phyloP scores from a whole-genome alignment of 2,888 invertebrate species.

The Rugalucina vietnamica region DNA sequence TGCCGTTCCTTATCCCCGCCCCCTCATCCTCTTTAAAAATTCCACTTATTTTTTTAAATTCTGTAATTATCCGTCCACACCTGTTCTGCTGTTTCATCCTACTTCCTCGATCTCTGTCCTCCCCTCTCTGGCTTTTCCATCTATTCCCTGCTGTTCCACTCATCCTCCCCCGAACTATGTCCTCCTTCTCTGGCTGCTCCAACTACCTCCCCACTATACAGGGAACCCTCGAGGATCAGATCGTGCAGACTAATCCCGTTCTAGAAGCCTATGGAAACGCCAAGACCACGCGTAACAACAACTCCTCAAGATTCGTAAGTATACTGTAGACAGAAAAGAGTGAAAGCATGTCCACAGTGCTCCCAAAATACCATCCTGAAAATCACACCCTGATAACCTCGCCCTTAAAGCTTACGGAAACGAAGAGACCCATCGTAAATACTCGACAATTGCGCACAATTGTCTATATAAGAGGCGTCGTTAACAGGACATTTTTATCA shows the following conservation, averaged over 20 bases:
- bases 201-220: conserved; percentile 30
- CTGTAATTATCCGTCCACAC: background rate
- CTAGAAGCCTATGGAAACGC: conserved; percentile 83
- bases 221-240: conserved; percentile 95
- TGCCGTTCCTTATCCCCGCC: background rate
- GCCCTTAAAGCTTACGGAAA: too few species aligned
- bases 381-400: too few species aligned
- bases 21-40: background rate
- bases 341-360: too few species aligned
- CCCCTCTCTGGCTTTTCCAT: background rate
- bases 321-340: too few species aligned
- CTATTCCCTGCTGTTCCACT: background rate
- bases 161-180: background rate
- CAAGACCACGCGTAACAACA: conserved; percentile 93
- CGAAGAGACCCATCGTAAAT: too few species aligned
- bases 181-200: background rate
- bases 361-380: too few species aligned
- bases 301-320: conserved; percentile 99
- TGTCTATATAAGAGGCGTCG: too few species aligned
- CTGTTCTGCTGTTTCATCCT: background rate
- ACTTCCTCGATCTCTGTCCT: background rate
- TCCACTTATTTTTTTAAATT: background rate
- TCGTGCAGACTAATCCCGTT: conserved; percentile 96
- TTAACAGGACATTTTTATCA: too few species aligned
- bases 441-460: too few species aligned